phyloP scores from a whole-genome alignment of 2,888 invertebrate genomes.

The Carabus problematicus region DNA sequence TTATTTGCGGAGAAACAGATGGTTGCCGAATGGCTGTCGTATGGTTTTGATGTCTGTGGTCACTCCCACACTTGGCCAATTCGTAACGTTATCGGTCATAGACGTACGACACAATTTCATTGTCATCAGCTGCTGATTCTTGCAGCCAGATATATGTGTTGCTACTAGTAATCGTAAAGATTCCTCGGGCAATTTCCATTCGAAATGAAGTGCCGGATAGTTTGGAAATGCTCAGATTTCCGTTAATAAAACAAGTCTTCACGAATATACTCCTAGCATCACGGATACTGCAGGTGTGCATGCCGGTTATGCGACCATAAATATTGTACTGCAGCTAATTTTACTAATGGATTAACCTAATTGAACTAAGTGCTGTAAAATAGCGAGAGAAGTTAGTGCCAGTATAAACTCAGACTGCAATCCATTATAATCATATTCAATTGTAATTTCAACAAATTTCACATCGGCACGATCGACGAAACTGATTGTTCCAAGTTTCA shows the following conservation, averaged over 20 bases:
- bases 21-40: conserved; percentile 27
- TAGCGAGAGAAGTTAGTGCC: conserved; percentile 17
- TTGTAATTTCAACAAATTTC: no score
- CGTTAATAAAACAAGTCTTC: neutral
- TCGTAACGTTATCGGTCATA: neutral
- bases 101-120: neutral
- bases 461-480: no score
- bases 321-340: conserved; percentile 32
- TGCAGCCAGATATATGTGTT: no score
- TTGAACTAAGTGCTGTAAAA: conserved; percentile 36
- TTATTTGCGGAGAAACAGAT: conserved; percentile 43
- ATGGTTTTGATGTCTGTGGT: conserved; percentile 32
- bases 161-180: no score
- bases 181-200: conserved; percentile 12
- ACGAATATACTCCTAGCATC: neutral
- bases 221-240: conserved; percentile 14
- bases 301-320: conserved; percentile 28
- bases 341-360: conserved; percentile 39
- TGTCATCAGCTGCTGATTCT: no score
- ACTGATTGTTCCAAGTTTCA: no score
- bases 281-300: conserved; percentile 18
- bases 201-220: conserved; percentile 24
- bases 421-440: no score
- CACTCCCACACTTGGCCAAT: conserved; percentile 9
- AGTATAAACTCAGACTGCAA: no score